Base-by-base conservation (phyloP, 2,797 vertebrate genomes). In the Garrulus glandarius region DNA sequence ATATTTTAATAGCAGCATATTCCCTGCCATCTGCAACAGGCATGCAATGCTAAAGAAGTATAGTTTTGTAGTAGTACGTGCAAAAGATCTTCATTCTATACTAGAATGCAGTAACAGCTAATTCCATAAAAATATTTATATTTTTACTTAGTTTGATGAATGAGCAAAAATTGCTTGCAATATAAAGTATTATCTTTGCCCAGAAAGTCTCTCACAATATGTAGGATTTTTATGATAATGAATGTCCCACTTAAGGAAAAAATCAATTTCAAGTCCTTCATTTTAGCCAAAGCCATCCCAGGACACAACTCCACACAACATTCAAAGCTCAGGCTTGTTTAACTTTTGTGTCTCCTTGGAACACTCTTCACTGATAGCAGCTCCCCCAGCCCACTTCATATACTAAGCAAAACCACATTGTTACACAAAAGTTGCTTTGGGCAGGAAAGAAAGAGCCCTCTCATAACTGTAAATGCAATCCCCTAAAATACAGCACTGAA, bases 51-150 rank as follows among this genome's bases (percentile, higher is more conserved):
- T 91, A 15, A 69, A 80, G 59, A 72, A 95, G 29, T 41, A 71
- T 29, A 64, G 91, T 95, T 96, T 92, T 92, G 76, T 77, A 93
- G 30, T 95, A 67, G 49, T 70, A 84, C n/a, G 70, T 68, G 63
- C 23, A 85, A 17, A 89, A 95, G 59, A 80, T 91, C 91, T 91
- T 82, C 1, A 87, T 90, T 96, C 87, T 95, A 57, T 89, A 75
- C 39, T 82, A 84, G 74, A 97, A 91, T 57, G 43, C 95, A 97
- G 19, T 90, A 96, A 95, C 88, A 97, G 56, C 29, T 55, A 85
- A 84, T 68, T 84, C 37, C 61, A 72, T 50, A 32, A 79, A 94
- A 90, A 68, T 34, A 47, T 43, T 63, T 77, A 6, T n/a, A 44
- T 68, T 90, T 95, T 84, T 72, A 64, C 27, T 63, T 43, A 37